Percentiles rank a stretch among this genome's conserved stretches.
Conservation (phyloP, 1,140 invertebrate species). For the Ridgeia piscesae region DNA sequence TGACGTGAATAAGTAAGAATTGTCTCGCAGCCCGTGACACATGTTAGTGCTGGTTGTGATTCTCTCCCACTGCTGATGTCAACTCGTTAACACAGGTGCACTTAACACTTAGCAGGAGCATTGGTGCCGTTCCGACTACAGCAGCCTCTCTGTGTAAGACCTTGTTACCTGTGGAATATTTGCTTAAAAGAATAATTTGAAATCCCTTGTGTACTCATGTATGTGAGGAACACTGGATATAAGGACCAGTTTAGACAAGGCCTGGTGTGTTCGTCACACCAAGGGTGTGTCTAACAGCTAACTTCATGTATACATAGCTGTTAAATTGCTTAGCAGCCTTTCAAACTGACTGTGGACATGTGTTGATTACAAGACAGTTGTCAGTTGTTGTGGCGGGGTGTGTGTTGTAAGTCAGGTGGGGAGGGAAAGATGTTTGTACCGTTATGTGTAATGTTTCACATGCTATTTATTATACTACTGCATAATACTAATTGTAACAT, state of each 20-base stretch:
- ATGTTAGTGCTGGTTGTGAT: not conserved
- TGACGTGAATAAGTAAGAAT: not conserved
- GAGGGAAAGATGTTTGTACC: not conserved
- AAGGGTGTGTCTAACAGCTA: not conserved
- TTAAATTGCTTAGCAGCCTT: not conserved
- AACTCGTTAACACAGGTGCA: not conserved
- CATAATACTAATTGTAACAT: not conserved
- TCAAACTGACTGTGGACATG: not conserved
- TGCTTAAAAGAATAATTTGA: not conserved
- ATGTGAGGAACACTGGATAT: no score
- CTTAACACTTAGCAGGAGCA: not conserved
- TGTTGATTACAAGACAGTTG: not conserved
- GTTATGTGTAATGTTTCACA: not conserved
- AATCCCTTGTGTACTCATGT: no score
- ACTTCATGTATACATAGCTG: not conserved
- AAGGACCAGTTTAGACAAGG: no score
- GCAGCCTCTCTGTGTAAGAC: no score
- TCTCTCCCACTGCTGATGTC: not conserved
- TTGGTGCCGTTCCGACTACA: no score
- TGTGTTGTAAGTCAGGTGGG: not conserved
- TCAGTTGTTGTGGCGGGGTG: not conserved
- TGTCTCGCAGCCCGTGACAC: not conserved
- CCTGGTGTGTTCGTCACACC: no score
- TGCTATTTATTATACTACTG: not conserved
- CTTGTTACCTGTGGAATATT: not conserved